Percentiles rank a stretch among this genome's conserved stretches.
Evolutionary conservation across 2,113 vertebrate species (phyloP).

Genomic region (Chloebia gouldiae): DNA sequence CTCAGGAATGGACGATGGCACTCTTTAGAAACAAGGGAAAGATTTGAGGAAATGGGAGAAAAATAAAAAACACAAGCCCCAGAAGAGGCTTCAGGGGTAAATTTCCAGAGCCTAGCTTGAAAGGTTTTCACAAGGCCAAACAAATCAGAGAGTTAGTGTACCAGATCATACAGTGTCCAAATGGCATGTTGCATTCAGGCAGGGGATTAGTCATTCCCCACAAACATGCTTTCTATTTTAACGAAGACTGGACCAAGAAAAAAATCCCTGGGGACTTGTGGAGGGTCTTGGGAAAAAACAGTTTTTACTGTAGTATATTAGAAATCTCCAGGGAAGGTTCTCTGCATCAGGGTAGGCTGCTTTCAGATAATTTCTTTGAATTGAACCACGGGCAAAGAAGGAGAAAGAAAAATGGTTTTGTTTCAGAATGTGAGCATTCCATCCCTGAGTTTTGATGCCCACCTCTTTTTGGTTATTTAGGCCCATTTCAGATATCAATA

Average conservation of each 20-base stretch:
- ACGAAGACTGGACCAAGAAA: neutral
- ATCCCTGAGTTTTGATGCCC: neutral
- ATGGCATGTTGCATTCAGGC: neutral
- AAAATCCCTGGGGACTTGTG: neutral
- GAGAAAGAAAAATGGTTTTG: neutral
- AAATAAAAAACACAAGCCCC: constrained; percentile 3
- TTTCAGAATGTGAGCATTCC: neutral
- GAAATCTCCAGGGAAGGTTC: neutral
- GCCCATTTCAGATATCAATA: neutral
- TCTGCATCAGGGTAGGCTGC: neutral
- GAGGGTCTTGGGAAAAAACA: neutral
- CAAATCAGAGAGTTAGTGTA: neutral
- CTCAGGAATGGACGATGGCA: constrained; percentile 35
- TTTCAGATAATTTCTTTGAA: neutral
- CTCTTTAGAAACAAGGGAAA: constrained; percentile 42
- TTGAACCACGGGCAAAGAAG: neutral
- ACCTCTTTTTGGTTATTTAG: neutral
- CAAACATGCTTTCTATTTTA: neutral
- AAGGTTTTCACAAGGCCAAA: neutral
- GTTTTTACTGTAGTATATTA: neutral
- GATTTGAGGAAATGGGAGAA: constrained; percentile 25
- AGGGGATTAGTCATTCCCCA: neutral
- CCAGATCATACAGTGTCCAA: neutral
- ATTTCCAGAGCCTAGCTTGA: constrained; percentile 3
- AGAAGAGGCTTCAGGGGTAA: neutral